phyloP scores from a whole-genome alignment of 2,113 vertebrate genomes.

The Zeus faber region DNA sequence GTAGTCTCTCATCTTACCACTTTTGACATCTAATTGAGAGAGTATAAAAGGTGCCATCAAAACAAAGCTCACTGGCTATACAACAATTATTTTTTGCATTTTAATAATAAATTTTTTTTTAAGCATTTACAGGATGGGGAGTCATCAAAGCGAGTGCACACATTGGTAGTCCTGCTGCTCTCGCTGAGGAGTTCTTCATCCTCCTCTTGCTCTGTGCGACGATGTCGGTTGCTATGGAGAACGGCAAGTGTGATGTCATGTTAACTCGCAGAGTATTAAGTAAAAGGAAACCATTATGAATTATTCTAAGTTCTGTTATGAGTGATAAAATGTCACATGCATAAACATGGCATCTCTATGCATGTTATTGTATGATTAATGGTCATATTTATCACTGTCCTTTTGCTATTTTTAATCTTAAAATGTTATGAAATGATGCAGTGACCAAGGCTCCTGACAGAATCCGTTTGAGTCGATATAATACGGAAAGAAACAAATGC shows the following conservation, averaged over 20 bases:
- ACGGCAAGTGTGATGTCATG: too few relatives aligned
- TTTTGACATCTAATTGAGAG: constrained; percentile 84
- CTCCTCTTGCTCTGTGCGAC: constrained; percentile 96
- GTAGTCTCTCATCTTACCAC: constrained; percentile 94
- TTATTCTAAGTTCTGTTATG: too few relatives aligned
- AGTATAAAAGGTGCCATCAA: constrained; percentile 15
- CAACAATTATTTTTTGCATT: neutral
- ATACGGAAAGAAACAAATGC: too few relatives aligned
- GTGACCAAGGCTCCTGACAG: too few relatives aligned
- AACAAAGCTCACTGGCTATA: constrained; percentile 1
- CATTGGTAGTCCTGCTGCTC: constrained; percentile 91
- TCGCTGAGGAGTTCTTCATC: constrained; percentile 95
- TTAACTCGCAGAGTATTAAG: too few relatives aligned
- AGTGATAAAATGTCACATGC: too few relatives aligned
- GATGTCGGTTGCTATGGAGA: constrained; percentile 85
- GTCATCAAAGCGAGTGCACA: constrained; percentile 95
- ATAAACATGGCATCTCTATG: too few relatives aligned
- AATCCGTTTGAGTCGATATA: too few relatives aligned
- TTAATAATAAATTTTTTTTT: neutral
- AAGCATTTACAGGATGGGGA: constrained; percentile 88
- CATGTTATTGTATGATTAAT: too few relatives aligned
- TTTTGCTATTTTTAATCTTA: too few relatives aligned
- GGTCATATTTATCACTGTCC: too few relatives aligned
- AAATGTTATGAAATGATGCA: too few relatives aligned
- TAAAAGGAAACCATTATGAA: neutral